Conservation (phyloP, 2,888 invertebrate species). For the Agrochola macilenta region DNA sequence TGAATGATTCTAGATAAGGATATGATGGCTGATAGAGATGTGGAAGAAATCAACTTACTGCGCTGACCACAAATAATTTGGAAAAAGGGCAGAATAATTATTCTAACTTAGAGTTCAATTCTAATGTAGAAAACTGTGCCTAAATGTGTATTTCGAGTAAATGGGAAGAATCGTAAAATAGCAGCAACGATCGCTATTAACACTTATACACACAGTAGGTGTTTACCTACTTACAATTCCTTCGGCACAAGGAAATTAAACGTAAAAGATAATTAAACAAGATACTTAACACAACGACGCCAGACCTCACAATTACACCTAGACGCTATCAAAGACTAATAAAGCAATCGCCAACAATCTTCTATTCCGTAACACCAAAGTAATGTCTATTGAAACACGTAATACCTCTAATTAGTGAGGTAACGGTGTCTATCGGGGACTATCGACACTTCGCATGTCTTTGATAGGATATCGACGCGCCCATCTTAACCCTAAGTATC, state of each 20-base stretch:
- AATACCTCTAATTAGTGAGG: conserved; percentile 76
- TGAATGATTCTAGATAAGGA: not conserved
- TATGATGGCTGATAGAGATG: not conserved
- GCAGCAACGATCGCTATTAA: not conserved
- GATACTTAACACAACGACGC: conserved; percentile 10
- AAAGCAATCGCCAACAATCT: conserved; percentile 41
- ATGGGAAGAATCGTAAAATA: not conserved
- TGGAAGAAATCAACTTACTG: too few relatives aligned
- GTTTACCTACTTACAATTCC: not conserved
- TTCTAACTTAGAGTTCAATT: not conserved
- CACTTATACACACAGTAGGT: not conserved
- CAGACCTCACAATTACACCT: conserved; percentile 41
- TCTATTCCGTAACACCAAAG: conserved; percentile 39
- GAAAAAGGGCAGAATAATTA: not conserved
- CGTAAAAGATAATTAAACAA: conserved; percentile 13
- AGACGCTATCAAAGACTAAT: conserved; percentile 30
- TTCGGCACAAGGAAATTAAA: not conserved
- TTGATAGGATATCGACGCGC: conserved; percentile 73
- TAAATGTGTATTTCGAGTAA: not conserved
- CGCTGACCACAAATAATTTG: too few relatives aligned
- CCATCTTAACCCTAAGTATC: conserved; percentile 68
- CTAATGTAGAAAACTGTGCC: not conserved
- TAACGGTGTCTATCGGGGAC: conserved; percentile 68
- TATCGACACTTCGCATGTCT: conserved; percentile 74
- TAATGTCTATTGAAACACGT: conserved; percentile 69